Evolutionary conservation across 2,888 invertebrate genomes (phyloP).

Genomic region (Pheosia gnoma): DNA sequence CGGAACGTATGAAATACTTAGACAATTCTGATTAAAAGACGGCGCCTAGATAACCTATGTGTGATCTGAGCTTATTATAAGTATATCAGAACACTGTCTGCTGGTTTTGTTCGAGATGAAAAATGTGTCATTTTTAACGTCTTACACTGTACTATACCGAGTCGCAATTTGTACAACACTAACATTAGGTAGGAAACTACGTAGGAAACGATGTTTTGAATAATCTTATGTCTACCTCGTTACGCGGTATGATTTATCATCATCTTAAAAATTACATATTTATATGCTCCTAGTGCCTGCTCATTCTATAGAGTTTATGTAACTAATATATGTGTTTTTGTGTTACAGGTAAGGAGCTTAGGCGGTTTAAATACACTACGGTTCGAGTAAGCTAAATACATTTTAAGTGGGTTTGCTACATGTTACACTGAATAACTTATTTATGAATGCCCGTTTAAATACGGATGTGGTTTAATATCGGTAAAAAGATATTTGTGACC

Average conservation of each 20-base stretch:
- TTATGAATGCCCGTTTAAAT: no score
- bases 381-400: no score
- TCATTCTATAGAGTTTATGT: neutral
- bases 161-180: constrained; percentile 28
- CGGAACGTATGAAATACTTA: no score
- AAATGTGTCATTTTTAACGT: neutral
- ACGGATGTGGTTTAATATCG: no score
- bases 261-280: neutral
- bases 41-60: no score
- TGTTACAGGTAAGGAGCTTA: constrained; percentile 23
- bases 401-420: no score
- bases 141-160: constrained; percentile 1
- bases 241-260: constrained; percentile 6
- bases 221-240: constrained; percentile 18
- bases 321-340: constrained; percentile 6
- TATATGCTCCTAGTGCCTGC: neutral
- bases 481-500: no score
- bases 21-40: no score
- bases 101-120: neutral
- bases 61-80: no score
- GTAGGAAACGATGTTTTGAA: constrained; percentile 25
- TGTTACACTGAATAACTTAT: no score
- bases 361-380: neutral
- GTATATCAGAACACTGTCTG: no score
- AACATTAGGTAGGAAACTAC: constrained; percentile 16